Base-by-base conservation (phyloP, 64 coral and sea anemone genomes). In the Actinia tenebrosa region DNA sequence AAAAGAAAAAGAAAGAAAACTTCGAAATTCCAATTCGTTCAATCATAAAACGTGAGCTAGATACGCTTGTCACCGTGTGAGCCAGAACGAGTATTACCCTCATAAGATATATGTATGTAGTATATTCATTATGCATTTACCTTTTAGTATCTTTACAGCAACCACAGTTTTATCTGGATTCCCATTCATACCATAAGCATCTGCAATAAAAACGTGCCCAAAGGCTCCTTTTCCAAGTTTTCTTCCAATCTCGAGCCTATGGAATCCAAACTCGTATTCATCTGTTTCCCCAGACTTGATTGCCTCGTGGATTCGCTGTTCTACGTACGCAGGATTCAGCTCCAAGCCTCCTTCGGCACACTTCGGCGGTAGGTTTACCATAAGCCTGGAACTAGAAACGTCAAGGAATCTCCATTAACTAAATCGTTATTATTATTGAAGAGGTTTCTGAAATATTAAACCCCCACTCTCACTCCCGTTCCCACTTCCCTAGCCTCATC, bases 221-320 rank as follows among this genome's bases (percentile, higher is more conserved):
- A 98, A 98, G 23, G 95, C 95, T 7, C 95, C 95, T 71, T 93
- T 93, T 16, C 95, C 95, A 16, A 98, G n/a, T 11, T 93, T 80
- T 25, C 79, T 80, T 44, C 92, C 92, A 18, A 98, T 84, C 52
- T 93, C 95, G 50, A 98, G 75, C 19, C 95, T 79, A 84, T 98
- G 95, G 56, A 93, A 98, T 5, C 95, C 90, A 86, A 98, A 79
- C 86, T 98, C 95, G 53, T 84, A 98, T 45, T 98, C 88, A 46
- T 98, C 95, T 26, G 95, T 80, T 17, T 98, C 95, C 37, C 95
- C 95, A 80, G 77, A 91, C 59, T 87, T 88, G 77, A 98, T 80
- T 14, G 95, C 95, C 26, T 98, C 95, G 16, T 88, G 86, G 22
- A 98, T 98, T 44, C 92, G 95, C 86, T 93, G 95, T 77, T 98